Base-by-base conservation (phyloP, 2,113 vertebrate genomes). In the Lepus timidus region DNA sequence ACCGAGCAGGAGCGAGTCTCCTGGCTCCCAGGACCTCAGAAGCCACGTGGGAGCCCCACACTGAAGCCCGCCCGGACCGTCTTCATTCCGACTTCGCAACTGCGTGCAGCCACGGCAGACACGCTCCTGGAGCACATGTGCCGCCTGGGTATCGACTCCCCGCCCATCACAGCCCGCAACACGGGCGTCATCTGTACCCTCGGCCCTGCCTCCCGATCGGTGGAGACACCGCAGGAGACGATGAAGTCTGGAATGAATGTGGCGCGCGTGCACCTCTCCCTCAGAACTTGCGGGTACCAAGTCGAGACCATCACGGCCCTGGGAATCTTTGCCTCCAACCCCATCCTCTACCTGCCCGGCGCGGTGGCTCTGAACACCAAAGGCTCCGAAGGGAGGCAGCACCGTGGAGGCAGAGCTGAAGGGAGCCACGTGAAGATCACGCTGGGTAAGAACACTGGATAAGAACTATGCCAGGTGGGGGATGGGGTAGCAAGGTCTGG, bases 171-270 rank as follows among this genome's bases (percentile, higher is more conserved):
- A 0, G 99, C 99, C 10, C 99, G 99, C 27, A 99, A 99, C 98
- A 99, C 99, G 0, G 99, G 99, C 98, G 99, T 99, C 98, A 98
- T 99, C 98, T 99, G 99, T 97, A 99, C 99, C 93, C 99, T 99
- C 0, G 99, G 99, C 96, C 99, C 99, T 44, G 99, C 98, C 81
- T 99, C 99, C 95, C 98, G 99, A 31, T 98, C 99, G 0, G 99
- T 99, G 97, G 99, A 99, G 0, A 99, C 93, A 64, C 93, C 99
- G 97, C 99, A 99, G 98, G 98, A 99, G 97, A 99, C 99, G 99
- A 99, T 99, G 98, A 99, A 99, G 96, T 97, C 99, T 98, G 99
- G 99, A 96, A 99, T 99, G 99, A 99, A 99, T 49, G 98, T 99
- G 97, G 99, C 99, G 92, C 99, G 99, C 93, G 97, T 99, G 98